Percentiles rank a stretch among this genome's conserved stretches.
Conservation (phyloP, 2,888 invertebrate genomes). For the Spialia ferax region DNA sequence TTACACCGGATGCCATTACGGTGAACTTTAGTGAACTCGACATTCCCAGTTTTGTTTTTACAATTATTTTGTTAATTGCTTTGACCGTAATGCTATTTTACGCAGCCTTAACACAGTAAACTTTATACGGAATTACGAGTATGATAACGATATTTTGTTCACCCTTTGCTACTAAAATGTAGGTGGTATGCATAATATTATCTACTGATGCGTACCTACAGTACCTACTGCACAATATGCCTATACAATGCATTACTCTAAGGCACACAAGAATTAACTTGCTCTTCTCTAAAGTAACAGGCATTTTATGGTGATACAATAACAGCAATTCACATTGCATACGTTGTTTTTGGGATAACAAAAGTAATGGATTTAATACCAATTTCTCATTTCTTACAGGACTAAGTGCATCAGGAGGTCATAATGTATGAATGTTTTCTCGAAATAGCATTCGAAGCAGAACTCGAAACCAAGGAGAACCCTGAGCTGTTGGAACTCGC, state of each 20-base stretch:
- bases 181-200: no score
- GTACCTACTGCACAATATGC: no score
- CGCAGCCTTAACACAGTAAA: not conserved
- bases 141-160: not conserved
- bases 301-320: no score
- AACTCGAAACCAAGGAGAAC: constrained; percentile 67
- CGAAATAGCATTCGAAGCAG: constrained; percentile 78
- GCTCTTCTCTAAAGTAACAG: no score
- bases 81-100: not conserved
- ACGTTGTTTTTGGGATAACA: no score
- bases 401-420: constrained; percentile 47
- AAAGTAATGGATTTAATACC: no score
- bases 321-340: no score
- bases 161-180: no score
- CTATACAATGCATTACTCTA: no score
- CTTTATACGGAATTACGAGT: constrained; percentile 3
- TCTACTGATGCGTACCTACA: no score
- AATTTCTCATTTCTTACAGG: not conserved
- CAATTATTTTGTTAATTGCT: not conserved
- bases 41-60: not conserved
- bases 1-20: not conserved
- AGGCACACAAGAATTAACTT: no score
- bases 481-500: constrained; percentile 70
- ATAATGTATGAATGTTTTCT: constrained; percentile 74
- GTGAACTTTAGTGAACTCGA: constrained; percentile 1